Conservation (phyloP, 2,113 vertebrate species). For the Atractosteus spatula region DNA sequence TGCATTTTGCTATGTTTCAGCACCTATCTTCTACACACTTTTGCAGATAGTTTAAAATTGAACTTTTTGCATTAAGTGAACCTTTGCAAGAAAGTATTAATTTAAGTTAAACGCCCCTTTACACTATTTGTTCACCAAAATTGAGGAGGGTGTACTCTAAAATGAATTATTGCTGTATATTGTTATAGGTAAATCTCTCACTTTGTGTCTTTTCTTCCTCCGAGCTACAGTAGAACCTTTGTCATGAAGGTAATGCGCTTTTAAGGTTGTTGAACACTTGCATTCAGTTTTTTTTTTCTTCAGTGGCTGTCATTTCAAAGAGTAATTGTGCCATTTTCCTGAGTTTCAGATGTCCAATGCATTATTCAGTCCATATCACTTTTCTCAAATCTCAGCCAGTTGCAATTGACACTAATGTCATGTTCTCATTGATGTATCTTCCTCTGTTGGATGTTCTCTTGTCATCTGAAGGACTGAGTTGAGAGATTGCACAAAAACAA, state of each 20-base stretch:
- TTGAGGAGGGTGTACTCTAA: too few relatives aligned
- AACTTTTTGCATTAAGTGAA: too few relatives aligned
- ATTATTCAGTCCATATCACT: slow-evolving; percentile 23
- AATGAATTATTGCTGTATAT: too few relatives aligned
- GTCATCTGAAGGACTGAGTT: background rate
- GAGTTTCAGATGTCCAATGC: slow-evolving; percentile 12
- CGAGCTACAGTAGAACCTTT: too few relatives aligned
- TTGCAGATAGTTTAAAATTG: too few relatives aligned
- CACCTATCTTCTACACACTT: too few relatives aligned
- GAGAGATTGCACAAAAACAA: background rate
- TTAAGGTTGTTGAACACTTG: background rate
- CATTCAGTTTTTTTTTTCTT: background rate
- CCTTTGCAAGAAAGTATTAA: too few relatives aligned
- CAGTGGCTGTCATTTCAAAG: slow-evolving; percentile 13
- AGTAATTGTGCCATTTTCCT: slow-evolving; percentile 14
- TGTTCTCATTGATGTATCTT: background rate
- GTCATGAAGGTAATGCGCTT: slow-evolving; percentile 1
- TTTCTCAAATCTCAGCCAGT: background rate
- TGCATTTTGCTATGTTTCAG: too few relatives aligned
- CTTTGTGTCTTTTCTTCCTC: too few relatives aligned
- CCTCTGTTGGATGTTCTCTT: background rate
- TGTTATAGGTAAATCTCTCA: too few relatives aligned
- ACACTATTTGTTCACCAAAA: too few relatives aligned
- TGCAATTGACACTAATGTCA: slow-evolving; percentile 14
- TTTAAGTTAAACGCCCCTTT: too few relatives aligned